Base-by-base conservation (phyloP, 2,888 invertebrate species). In the Diadromus collaris region DNA sequence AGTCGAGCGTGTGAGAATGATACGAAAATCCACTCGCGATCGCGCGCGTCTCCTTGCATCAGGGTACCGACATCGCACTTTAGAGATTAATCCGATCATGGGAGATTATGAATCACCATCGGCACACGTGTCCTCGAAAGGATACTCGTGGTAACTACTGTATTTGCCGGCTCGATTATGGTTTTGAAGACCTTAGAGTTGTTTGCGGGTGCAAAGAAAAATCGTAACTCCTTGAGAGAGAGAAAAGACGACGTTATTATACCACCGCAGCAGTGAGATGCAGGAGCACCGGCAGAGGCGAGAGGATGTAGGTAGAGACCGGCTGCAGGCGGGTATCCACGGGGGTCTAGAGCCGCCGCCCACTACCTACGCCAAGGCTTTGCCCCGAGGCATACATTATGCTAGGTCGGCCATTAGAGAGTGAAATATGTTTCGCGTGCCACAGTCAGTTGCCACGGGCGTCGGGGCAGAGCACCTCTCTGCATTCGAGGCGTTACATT, bases 371-470 rank as follows among this genome's bases (percentile, higher is more conserved):
- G 54, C 65, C 64, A 67, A 76, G 82, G 83, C 82, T 82, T 82
- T 81, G 88, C 27, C 85, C 80, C 81, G 81, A 74, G 85, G 88
- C 87, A 86, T 87, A 87, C 85, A 87, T 88, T 88, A 88, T 88
- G 88, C 87, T 87, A 88, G 88, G 86, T 85, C 87, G 86, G 85
- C 88, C 86, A 88, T 88, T 88, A 88, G 85, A 83, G 85, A 82
- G 84, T 88, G 88, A 88, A 88, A 88, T 88, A 88, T 87, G 88
- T 85, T 86, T 88, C 87, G 88, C 85, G 88, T 88, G 88, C 82
- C 86, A 83, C 78, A 87, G 88, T 87, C 88, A 88, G 88, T 87
- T 88, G 84, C 84, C 79, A 19, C 46, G 82, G 80, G 80, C 73
- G 76, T 76, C 69, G 73, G 70, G 73, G 76, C 56, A 56, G 27